Conservation (phyloP, 2,113 vertebrate species). For the Nicator chloris region DNA sequence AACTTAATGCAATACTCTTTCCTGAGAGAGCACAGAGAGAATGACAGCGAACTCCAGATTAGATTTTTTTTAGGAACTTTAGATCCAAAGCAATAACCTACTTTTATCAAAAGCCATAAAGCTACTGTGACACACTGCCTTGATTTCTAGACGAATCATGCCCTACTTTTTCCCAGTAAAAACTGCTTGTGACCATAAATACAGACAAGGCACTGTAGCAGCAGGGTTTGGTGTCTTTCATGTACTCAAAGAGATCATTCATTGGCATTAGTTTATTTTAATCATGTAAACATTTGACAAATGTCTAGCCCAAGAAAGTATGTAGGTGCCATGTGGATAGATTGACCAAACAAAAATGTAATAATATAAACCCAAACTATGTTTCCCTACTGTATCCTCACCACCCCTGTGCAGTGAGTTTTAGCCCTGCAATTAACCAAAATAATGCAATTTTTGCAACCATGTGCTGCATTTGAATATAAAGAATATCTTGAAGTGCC, state of each 20-base stretch:
- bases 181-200: neutral
- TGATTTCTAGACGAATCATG: neutral
- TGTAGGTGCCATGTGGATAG: neutral
- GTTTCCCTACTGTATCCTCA: neutral
- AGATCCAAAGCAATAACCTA: slow-evolving; percentile 8
- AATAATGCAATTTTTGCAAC: neutral
- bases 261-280: neutral
- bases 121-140: slow-evolving; percentile 1
- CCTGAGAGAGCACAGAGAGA: neutral
- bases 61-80: neutral
- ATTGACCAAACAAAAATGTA: neutral
- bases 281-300: neutral
- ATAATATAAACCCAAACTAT: neutral
- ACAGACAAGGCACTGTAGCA: neutral
- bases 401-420: neutral
- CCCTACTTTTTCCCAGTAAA: neutral
- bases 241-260: neutral
- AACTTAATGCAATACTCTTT: neutral
- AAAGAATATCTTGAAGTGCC: neutral
- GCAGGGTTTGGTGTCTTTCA: neutral
- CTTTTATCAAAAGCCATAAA: neutral
- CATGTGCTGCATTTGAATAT: neutral
- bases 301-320: neutral
- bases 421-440: neutral
- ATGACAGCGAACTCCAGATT: neutral